phyloP scores from a whole-genome alignment of 64 coral and sea anemone species.

The Montipora cactus region DNA sequence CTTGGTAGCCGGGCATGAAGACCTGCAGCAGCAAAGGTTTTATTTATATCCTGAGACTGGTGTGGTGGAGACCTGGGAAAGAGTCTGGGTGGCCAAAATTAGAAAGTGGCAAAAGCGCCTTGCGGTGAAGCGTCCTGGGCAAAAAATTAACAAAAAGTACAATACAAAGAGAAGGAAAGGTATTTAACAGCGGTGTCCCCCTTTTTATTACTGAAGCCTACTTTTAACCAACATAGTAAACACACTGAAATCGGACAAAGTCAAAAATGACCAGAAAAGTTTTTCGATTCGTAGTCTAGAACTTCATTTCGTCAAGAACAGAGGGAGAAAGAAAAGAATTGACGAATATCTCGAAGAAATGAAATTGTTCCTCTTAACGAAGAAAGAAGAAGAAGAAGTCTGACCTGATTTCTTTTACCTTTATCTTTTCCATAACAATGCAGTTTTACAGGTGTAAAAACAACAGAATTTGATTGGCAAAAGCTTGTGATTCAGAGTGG shows the following conservation, averaged over 20 bases:
- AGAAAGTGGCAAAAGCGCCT: conserved; percentile 26
- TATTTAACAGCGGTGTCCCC: not conserved
- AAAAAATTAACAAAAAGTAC: not conserved
- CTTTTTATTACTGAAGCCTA: too few relatives aligned
- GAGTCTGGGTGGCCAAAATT: conserved; percentile 31
- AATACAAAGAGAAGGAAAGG: conserved; percentile 28
- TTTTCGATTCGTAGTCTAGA: too few relatives aligned
- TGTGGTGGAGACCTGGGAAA: conserved; percentile 16
- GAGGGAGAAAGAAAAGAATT: too few relatives aligned
- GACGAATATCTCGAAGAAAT: too few relatives aligned
- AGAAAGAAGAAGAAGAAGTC: too few relatives aligned
- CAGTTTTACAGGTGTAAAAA: not conserved
- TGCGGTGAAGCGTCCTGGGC: not conserved
- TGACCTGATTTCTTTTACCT: too few relatives aligned
- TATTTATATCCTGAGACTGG: conserved; percentile 1
- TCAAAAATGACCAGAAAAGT: too few relatives aligned
- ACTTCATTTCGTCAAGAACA: too few relatives aligned
- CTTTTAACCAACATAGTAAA: too few relatives aligned
- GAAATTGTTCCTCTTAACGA: too few relatives aligned
- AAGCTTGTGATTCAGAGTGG: not conserved
- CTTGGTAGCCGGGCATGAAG: conserved; percentile 31
- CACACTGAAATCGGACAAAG: too few relatives aligned
- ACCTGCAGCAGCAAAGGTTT: not conserved
- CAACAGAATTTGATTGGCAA: not conserved
- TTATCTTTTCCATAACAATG: not conserved